Evolutionary conservation across 2,113 vertebrate species (phyloP).

Genomic region (Hiodon alosoides): DNA sequence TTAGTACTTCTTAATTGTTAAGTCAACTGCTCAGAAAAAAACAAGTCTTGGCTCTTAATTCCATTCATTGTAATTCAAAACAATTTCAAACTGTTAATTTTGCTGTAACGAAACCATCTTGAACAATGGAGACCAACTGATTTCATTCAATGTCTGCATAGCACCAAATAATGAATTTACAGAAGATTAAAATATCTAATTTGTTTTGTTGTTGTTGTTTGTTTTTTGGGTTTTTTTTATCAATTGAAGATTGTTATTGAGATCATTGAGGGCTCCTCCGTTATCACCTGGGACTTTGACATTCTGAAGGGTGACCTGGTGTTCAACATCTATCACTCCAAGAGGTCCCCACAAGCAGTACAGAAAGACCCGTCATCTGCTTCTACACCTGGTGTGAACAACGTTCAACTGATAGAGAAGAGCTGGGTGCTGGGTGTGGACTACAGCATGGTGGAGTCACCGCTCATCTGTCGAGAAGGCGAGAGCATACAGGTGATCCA

Average conservation of each 20-base stretch:
- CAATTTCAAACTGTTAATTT: too few relatives aligned
- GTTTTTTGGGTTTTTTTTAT: background rate
- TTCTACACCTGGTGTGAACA: constrained; percentile 40
- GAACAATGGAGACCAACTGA: background rate
- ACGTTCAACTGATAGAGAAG: constrained; percentile 56
- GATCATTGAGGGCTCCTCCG: constrained; percentile 69
- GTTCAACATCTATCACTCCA: constrained; percentile 74
- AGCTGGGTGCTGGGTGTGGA: constrained; percentile 62
- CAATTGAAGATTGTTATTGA: constrained; percentile 61
- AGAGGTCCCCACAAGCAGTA: constrained; percentile 44
- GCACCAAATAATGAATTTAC: background rate
- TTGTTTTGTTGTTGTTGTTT: background rate
- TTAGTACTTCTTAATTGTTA: too few relatives aligned
- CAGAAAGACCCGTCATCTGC: background rate
- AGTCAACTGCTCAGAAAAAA: too few relatives aligned
- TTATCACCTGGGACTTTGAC: constrained; percentile 82
- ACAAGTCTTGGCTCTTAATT: too few relatives aligned
- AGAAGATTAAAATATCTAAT: background rate
- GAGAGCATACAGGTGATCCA: constrained; percentile 74
- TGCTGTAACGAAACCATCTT: too few relatives aligned
- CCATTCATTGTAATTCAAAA: too few relatives aligned
- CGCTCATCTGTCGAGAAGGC: constrained; percentile 68
- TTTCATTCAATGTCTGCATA: background rate
- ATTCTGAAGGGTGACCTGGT: constrained; percentile 72
- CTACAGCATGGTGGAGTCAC: constrained; percentile 66